Percentiles rank a stretch among this genome's conserved stretches.
Evolutionary conservation across 2,888 invertebrate genomes (phyloP).

Genomic region (Antheraea yamamai): DNA sequence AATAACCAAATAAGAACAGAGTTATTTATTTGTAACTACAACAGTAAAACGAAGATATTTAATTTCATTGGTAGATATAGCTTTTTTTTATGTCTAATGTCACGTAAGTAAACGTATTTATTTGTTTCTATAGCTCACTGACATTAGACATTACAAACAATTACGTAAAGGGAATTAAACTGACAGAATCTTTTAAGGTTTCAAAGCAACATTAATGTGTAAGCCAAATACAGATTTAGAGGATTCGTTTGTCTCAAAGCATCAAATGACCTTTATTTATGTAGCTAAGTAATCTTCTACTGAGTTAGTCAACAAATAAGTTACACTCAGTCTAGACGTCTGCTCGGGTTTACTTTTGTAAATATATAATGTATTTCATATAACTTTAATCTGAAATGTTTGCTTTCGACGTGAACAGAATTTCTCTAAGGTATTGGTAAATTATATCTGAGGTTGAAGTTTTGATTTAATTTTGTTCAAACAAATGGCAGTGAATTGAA

Average conservation of each 20-base stretch:
- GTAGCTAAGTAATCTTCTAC: neutral
- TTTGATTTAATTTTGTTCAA: neutral
- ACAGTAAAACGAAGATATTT: no score
- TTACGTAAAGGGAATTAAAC: neutral
- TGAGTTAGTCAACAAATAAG: neutral
- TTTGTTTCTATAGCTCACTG: no score
- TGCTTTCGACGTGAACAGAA: neutral
- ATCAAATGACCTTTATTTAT: neutral
- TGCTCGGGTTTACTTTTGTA: neutral
- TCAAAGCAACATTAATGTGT: neutral
- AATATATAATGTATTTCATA: conserved; percentile 4
- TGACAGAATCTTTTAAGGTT: neutral
- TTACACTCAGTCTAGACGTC: neutral
- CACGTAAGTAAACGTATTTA: no score
- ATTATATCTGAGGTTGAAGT: neutral
- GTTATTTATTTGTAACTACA: neutral
- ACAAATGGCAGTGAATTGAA: neutral
- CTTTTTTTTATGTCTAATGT: no score
- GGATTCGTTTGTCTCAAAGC: neutral
- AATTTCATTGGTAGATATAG: no score
- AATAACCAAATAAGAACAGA: neutral
- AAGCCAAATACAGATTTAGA: neutral
- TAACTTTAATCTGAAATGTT: neutral
- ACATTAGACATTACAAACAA: neutral
- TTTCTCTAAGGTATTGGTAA: neutral